phyloP scores from a whole-genome alignment of 1,140 invertebrate genomes.

The Bombus ignitus region DNA sequence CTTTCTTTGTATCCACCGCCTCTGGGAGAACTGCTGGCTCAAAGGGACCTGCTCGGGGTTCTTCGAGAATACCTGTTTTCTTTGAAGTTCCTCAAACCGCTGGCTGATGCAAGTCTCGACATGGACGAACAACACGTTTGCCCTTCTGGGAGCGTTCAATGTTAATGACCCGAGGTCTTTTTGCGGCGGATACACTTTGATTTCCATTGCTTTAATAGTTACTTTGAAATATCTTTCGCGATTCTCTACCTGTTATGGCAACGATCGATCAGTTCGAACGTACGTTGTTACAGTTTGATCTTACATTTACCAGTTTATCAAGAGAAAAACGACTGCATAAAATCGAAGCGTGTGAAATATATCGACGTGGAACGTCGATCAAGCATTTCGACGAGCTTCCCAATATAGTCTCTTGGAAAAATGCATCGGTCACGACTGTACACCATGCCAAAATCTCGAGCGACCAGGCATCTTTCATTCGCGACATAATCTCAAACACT shows the following conservation, averaged over 20 bases:
- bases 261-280: no score
- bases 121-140: background rate
- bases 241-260: background rate
- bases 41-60: background rate
- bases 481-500: no score
- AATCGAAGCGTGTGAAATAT: background rate
- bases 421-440: no score
- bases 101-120: background rate
- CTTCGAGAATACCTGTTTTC: background rate
- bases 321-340: background rate
- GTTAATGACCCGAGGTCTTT: background rate
- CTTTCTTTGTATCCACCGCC: slow-evolving; percentile 11
- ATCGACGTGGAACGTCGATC: background rate
- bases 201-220: background rate
- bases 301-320: background rate
- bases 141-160: background rate
- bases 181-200: background rate
- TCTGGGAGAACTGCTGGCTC: background rate
- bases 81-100: background rate
- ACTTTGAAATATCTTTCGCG: background rate
- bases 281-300: no score
- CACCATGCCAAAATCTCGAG: no score
- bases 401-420: no score
- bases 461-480: no score
- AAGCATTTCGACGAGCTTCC: no score